Conservation (phyloP, 2,797 vertebrate genomes). For the Rhinatrema bivittatum region DNA sequence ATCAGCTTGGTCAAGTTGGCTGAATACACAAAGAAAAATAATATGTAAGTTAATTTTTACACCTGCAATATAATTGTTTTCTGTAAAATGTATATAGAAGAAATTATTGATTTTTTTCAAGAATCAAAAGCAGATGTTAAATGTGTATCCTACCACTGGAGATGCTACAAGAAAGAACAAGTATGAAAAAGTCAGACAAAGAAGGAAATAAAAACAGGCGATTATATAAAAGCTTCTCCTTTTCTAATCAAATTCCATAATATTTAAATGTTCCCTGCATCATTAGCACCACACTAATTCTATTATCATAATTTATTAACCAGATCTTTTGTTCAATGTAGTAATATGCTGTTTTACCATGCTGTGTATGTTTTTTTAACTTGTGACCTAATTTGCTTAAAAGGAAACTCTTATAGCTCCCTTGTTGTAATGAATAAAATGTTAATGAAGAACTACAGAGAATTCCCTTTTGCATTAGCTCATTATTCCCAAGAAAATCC, state of each 20-base stretch:
- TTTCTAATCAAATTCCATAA: slow-evolving; percentile 40
- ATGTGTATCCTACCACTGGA: slow-evolving; percentile 19
- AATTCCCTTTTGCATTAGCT: slow-evolving; percentile 64
- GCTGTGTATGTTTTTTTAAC: slow-evolving; percentile 58
- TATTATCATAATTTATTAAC: slow-evolving; percentile 72
- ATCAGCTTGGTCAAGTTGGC: too few relatives aligned
- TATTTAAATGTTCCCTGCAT: slow-evolving; percentile 53
- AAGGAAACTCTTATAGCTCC: slow-evolving; percentile 68
- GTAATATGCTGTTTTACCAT: slow-evolving; percentile 55
- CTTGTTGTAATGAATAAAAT: slow-evolving; percentile 63
- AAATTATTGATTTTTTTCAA: too few relatives aligned
- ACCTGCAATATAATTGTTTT: too few relatives aligned
- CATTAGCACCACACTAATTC: slow-evolving; percentile 46
- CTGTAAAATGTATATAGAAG: too few relatives aligned
- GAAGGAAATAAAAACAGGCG: slow-evolving; percentile 29
- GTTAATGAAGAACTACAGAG: slow-evolving; percentile 67
- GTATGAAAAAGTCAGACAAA: slow-evolving; percentile 19
- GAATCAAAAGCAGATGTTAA: slow-evolving; percentile 31
- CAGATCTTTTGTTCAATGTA: slow-evolving; percentile 60
- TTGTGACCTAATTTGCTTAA: slow-evolving; percentile 68
- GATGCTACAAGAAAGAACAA: slow-evolving; percentile 16
- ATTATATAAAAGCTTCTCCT: slow-evolving; percentile 29
- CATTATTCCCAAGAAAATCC: slow-evolving; percentile 65
- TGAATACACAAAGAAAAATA: too few relatives aligned
- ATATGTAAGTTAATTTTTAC: too few relatives aligned